phyloP scores from a whole-genome alignment of 1,140 invertebrate genomes.

The Bombus polaris region DNA sequence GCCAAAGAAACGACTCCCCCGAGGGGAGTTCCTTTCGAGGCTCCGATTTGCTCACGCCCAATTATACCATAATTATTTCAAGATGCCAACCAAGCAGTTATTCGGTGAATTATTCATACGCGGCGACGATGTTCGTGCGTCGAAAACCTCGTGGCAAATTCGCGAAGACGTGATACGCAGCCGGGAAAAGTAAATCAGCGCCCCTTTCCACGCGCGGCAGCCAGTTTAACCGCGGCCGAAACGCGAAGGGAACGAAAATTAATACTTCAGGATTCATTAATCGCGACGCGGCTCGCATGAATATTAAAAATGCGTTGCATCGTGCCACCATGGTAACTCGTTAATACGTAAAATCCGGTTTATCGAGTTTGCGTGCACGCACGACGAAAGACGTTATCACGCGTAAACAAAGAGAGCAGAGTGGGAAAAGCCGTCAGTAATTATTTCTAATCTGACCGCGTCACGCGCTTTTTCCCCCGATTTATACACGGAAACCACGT shows the following conservation, averaged over 20 bases:
- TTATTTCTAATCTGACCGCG: conserved; percentile 63
- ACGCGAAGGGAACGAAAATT: conserved; percentile 15
- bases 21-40: background rate
- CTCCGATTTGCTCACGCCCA: background rate
- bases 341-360: conserved; percentile 65
- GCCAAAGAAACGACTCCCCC: background rate
- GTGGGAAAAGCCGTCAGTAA: conserved; percentile 28
- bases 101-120: conserved; percentile 3
- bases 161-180: background rate
- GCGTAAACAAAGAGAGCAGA: conserved; percentile 59
- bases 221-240: conserved; percentile 23
- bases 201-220: background rate
- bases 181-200: conserved; percentile 9
- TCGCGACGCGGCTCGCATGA: conserved; percentile 42
- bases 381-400: conserved; percentile 58
- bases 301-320: conserved; percentile 47
- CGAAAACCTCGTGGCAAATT: background rate
- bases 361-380: conserved; percentile 56
- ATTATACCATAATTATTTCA: conserved; percentile 13
- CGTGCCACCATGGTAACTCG: conserved; percentile 29
- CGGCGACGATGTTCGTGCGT: background rate
- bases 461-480: conserved; percentile 15
- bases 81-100: background rate
- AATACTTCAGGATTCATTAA: conserved; percentile 53
- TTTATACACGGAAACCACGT: conserved; percentile 40